Conservation (phyloP, 2,113 vertebrate genomes). For the Dolichotis patagonum region DNA sequence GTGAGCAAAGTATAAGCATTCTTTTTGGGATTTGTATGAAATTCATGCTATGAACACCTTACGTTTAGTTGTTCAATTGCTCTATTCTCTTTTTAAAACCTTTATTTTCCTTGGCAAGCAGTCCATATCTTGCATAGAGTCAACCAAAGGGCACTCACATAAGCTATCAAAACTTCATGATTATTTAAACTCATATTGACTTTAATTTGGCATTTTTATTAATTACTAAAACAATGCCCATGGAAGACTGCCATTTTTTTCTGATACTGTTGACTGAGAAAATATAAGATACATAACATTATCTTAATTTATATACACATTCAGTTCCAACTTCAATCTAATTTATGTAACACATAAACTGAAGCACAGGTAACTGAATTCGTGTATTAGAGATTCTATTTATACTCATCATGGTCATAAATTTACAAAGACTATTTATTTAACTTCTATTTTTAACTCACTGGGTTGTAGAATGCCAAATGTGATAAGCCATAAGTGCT, state of each 20-base stretch:
- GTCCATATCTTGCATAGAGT: neutral
- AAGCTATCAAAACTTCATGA: neutral
- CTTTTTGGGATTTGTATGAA: neutral
- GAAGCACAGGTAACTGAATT: neutral
- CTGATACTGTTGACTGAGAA: neutral
- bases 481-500: neutral
- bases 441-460: neutral
- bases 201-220: slow-evolving; percentile 23
- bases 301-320: neutral
- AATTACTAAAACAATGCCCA: neutral
- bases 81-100: neutral
- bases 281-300: neutral
- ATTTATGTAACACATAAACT: neutral
- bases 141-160: neutral
- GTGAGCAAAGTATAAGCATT: neutral
- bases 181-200: neutral
- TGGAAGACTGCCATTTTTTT: neutral
- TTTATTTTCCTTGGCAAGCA: neutral
- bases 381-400: neutral
- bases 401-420: neutral
- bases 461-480: neutral
- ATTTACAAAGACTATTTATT: neutral
- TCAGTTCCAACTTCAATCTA: neutral
- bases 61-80: neutral
- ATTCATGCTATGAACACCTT: neutral